Percentiles rank a stretch among this genome's conserved stretches.
Conservation (phyloP, 2,888 invertebrate genomes). For the Oegoconia quadripuncta region DNA sequence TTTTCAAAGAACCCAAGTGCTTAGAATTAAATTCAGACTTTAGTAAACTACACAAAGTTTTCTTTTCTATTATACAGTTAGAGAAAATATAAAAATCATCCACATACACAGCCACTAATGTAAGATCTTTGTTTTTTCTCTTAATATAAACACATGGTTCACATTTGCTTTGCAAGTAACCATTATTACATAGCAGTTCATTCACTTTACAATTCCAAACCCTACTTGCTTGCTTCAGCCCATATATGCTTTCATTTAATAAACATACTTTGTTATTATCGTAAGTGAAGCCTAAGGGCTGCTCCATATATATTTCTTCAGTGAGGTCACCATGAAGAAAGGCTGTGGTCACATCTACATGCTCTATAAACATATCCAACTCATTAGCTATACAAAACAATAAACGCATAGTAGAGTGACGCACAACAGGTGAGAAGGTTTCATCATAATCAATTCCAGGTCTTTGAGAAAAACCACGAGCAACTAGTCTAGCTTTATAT, state of each 20-base stretch:
- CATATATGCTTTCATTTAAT: conserved; percentile 22
- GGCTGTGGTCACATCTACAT: conserved; percentile 21
- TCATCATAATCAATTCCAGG: conserved; percentile 13
- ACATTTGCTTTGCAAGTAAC: conserved; percentile 11
- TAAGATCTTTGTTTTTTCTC: conserved; percentile 6
- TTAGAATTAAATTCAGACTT: not conserved
- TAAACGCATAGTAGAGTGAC: conserved; percentile 9
- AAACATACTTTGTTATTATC: conserved; percentile 20
- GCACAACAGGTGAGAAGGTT: conserved; percentile 16
- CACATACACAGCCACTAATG: conserved; percentile 24
- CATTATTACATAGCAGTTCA: conserved; percentile 10
- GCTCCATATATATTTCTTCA: conserved; percentile 15
- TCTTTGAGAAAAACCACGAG: conserved; percentile 11
- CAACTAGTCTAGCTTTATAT: conserved; percentile 15
- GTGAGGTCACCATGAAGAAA: conserved; percentile 19
- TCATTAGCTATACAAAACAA: conserved; percentile 7
- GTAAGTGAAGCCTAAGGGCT: conserved; percentile 6
- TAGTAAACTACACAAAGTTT: no score
- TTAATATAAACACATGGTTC: conserved; percentile 21
- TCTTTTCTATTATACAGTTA: conserved; percentile 1
- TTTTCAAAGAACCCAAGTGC: no score
- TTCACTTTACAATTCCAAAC: conserved; percentile 22
- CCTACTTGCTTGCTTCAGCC: conserved; percentile 23
- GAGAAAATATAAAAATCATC: conserved; percentile 23
- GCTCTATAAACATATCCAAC: conserved; percentile 15